These are phyloP conservation scores for Diabrotica undecimpunctata DNA, from an alignment of 1,140 invertebrate genomes.

Conservation along the genomic window DNA sequence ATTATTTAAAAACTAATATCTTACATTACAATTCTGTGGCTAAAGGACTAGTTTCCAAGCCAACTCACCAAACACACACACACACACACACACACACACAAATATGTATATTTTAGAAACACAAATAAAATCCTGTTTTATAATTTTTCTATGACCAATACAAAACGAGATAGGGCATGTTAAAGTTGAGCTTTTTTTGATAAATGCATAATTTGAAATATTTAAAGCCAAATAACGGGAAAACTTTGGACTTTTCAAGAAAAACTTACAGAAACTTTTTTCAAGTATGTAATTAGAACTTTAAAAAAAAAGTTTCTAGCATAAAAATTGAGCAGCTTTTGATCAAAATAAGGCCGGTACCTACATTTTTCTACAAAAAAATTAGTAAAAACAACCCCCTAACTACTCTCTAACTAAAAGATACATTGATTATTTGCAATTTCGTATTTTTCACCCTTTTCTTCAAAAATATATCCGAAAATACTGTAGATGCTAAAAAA, in stretches of 20 bases:
- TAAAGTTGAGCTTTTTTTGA: neutral
- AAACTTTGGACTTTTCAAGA: no score
- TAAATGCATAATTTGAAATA: neutral
- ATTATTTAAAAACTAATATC: no score
- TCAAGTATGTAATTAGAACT: neutral
- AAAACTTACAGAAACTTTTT: no score
- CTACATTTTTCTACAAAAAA: neutral
- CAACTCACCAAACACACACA: no score
- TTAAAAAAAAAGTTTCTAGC: neutral
- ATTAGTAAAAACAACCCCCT: neutral
- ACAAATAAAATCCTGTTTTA: neutral
- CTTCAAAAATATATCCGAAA: no score
- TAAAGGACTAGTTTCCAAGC: no score
- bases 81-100: no score
- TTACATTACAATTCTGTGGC: no score
- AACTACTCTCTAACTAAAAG: neutral
- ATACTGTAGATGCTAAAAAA: neutral
- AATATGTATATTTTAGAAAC: neutral
- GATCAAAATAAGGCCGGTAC: neutral
- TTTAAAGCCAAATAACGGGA: no score
- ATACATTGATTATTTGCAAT: neutral
- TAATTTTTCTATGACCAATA: neutral
- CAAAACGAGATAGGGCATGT: neutral
- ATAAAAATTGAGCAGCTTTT: neutral
- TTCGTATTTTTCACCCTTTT: neutral